Evolutionary conservation across 2,888 invertebrate species (phyloP), one percentile per base, ranked within the genome.

Genomic region (Synanthedon myopaeformis): DNA sequence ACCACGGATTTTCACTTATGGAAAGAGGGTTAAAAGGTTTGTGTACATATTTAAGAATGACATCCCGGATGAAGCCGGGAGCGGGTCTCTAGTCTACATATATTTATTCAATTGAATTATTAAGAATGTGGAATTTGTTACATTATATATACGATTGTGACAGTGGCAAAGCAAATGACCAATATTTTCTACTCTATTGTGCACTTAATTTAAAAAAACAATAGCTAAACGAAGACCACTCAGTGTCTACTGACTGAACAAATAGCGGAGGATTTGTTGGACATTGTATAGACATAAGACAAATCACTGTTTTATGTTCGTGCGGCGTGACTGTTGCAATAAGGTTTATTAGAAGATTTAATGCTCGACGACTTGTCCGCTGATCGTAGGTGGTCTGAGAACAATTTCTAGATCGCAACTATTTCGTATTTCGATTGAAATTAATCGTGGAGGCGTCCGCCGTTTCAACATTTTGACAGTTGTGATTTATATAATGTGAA

Each of bases 331-430:
- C 14, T 45, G 45, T 45, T 45, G 45, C n/a, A 45, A 45, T 45
- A 45, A 13, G 6, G 45, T 45, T 45, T 45, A 45, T 45, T 45
- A 45, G 8, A 5, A 45, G 45, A 45, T 6, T 45, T 45, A 45
- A 45, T 45, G 45, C 45, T 10, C 45, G 45, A 45, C 13, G 45
- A 45, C 45, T 45, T 45, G 45, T 45, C 45, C 45, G 45, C 13
- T 19, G 23, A 11, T 23, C 52, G 53, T 53, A 49, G 53, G 53
- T 53, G 53, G 53, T 50, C 53, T 52, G 19, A 4, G n/a, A 42
- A 41, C 19, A 49, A 50, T 53, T 50, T 42, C 41, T 49, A 41
- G 53, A 35, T 49, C 42, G 41, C 41, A 50, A 41, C 42, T 53
- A 53, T 53, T 53, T 45, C 45, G 49, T 53, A 10, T 53, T 41